These are phyloP conservation scores for Sipha flava DNA, from an alignment of 1,140 invertebrate species.

Conservation along the genomic window DNA sequence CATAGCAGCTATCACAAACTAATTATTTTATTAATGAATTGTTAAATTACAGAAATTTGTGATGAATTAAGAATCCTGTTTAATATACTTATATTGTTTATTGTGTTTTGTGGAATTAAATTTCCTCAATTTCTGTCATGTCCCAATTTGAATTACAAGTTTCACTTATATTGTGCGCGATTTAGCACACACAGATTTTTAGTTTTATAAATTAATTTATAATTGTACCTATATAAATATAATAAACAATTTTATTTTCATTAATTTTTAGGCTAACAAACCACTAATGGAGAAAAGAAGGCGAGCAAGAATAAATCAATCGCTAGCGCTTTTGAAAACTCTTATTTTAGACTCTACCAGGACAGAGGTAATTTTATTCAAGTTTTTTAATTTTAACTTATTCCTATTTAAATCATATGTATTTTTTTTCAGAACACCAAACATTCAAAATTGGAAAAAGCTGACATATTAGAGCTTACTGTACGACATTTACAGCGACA, in stretches of 20 bases:
- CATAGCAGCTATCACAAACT: no score
- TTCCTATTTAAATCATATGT: neutral
- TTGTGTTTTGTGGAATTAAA: no score
- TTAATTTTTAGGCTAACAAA: conserved; percentile 64
- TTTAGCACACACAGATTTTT: no score
- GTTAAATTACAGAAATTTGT: no score
- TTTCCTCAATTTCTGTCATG: no score
- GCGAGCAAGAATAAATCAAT: conserved; percentile 79
- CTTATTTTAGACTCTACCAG: conserved; percentile 66
- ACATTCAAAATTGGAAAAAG: conserved; percentile 79
- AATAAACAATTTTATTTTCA: conserved; percentile 11
- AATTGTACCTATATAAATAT: neutral
- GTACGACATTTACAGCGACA: conserved; percentile 75
- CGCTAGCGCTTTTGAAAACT: conserved; percentile 72
- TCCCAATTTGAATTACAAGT: no score
- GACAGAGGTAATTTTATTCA: conserved; percentile 47
- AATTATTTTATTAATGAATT: no score
- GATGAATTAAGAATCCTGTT: no score
- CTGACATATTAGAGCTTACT: conserved; percentile 85
- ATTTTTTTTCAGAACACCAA: conserved; percentile 50
- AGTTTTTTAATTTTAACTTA: neutral
- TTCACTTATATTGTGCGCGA: no score
- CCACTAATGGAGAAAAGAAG: conserved; percentile 86
- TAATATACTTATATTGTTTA: no score
- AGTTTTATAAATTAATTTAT: no score